A percentile compares a stretch with the other conserved stretches of the same genome.
Evolutionary conservation across 2,888 invertebrate species (phyloP).

Genomic region (Drosophila pseudotalamancana): DNA sequence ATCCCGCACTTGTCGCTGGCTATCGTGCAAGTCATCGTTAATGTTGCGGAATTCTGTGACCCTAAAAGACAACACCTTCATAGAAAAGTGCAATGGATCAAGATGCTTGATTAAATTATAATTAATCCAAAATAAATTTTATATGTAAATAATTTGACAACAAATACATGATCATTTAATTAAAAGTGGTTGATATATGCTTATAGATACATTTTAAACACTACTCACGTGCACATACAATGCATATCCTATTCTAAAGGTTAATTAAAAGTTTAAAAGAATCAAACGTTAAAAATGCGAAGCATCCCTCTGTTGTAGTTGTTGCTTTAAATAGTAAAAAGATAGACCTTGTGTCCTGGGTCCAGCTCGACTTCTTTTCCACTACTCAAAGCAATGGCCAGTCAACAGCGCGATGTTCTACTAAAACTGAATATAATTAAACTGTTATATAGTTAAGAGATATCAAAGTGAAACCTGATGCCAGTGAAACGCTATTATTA

Average conservation of each 20-base stretch:
- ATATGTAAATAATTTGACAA: no score
- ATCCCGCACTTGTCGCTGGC: slow-evolving; percentile 44
- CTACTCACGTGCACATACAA: no score
- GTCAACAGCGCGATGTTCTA: slow-evolving; percentile 5
- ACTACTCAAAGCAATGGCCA: slow-evolving; percentile 23
- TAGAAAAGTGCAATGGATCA: no score
- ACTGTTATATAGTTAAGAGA: no score
- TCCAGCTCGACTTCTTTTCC: slow-evolving; percentile 22
- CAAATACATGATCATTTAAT: no score
- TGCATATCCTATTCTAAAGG: neutral
- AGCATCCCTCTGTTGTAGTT: neutral
- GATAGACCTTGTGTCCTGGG: neutral
- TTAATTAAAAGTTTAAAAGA: no score
- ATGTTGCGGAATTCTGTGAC: slow-evolving; percentile 37
- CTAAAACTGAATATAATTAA: neutral
- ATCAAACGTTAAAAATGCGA: no score
- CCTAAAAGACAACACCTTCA: neutral
- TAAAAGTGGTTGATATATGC: no score
- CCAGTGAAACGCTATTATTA: neutral
- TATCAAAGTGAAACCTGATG: neutral
- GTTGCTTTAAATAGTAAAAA: slow-evolving; percentile 33
- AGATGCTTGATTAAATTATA: no score
- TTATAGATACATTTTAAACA: no score
- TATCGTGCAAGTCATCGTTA: slow-evolving; percentile 50
- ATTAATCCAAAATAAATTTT: no score